A percentile compares a stretch with the other conserved stretches of the same genome.
These are phyloP conservation scores for Orius insidiosus DNA, from an alignment of 1,140 invertebrate genomes.

Conservation along the genomic window DNA sequence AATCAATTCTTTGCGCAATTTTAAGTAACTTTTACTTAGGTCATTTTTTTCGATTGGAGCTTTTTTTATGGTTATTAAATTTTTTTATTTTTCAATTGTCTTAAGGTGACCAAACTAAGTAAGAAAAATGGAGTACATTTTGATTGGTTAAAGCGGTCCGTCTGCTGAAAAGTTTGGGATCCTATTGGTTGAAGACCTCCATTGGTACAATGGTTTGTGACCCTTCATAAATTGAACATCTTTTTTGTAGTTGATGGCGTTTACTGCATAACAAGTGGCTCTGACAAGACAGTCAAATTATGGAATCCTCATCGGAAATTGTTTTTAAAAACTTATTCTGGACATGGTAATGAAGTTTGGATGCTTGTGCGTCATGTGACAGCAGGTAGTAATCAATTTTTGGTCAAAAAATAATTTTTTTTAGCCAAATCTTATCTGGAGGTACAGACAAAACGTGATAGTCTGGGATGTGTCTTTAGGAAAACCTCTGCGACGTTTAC, in stretches of 20 bases:
- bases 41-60: too few species aligned
- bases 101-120: too few species aligned
- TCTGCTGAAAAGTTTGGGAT: too few species aligned
- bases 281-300: conserved; percentile 88
- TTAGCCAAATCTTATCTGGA: conserved; percentile 64
- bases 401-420: conserved; percentile 12
- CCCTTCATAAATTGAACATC: too few species aligned
- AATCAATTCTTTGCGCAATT: too few species aligned
- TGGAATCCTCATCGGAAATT: conserved; percentile 74
- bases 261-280: conserved; percentile 87
- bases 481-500: conserved; percentile 56
- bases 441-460: conserved; percentile 75
- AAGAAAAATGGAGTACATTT: too few species aligned
- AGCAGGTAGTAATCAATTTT: conserved; percentile 37
- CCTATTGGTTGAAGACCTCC: too few species aligned
- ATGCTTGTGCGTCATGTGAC: conserved; percentile 79
- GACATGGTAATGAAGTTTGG: conserved; percentile 92
- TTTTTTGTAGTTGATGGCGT: conserved; percentile 63
- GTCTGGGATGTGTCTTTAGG: conserved; percentile 81
- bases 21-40: too few species aligned
- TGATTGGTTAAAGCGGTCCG: too few species aligned
- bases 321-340: conserved; percentile 78
- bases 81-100: too few species aligned
- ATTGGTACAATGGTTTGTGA: too few species aligned
- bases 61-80: too few species aligned